These are phyloP conservation scores for Drosophila tropicalis DNA, from an alignment of 1,140 invertebrate genomes.

Conservation along the genomic window DNA sequence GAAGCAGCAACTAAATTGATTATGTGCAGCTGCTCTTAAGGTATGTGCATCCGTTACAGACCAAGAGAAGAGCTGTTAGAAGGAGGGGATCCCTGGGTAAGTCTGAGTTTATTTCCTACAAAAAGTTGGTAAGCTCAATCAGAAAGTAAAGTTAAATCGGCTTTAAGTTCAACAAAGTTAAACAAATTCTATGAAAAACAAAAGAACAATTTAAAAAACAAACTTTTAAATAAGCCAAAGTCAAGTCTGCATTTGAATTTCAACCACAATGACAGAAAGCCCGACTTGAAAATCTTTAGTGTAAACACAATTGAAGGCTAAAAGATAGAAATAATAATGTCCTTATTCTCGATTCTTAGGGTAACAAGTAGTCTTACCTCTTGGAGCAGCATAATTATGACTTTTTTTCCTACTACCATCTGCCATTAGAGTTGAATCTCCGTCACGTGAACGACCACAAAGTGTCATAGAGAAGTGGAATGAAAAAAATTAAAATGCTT, in stretches of 20 bases:
- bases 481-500: conserved; percentile 31
- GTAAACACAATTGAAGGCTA: too few species aligned
- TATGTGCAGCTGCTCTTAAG: conserved; percentile 45
- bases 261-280: neutral
- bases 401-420: neutral
- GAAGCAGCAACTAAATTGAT: conserved; percentile 68
- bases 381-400: neutral
- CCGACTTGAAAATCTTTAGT: too few species aligned
- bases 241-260: neutral
- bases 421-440: conserved; percentile 50
- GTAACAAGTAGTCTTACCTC: neutral
- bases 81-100: neutral
- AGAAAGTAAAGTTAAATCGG: neutral
- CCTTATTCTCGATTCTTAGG: neutral
- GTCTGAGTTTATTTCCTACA: neutral
- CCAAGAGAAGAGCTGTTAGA: neutral
- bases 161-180: neutral
- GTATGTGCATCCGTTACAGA: conserved; percentile 17
- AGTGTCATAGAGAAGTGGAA: conserved; percentile 72
- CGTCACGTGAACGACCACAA: conserved; percentile 56
- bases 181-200: neutral
- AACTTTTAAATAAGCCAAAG: conserved; percentile 2
- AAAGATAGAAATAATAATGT: too few species aligned
- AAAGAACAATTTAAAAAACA: neutral
- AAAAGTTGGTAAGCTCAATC: conserved; percentile 4